Evolutionary conservation across 2,888 invertebrate genomes (phyloP).

Genomic region (Dorcus parallelipipedus): DNA sequence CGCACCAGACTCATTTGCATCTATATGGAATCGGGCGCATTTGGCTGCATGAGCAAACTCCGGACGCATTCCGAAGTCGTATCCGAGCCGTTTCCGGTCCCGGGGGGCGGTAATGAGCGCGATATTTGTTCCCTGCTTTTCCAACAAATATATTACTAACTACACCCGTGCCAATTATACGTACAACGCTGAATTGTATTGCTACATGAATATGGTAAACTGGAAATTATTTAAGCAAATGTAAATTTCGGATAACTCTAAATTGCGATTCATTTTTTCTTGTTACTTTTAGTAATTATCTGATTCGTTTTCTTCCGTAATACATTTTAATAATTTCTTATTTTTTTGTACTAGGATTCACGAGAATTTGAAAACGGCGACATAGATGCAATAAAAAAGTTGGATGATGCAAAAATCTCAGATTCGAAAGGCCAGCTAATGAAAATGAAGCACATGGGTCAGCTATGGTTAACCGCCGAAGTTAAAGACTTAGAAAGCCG

Average conservation of each 20-base stretch:
- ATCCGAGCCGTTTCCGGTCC: slow-evolving; percentile 29
- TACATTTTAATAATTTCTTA: background rate
- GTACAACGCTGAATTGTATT: slow-evolving; percentile 3
- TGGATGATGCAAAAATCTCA: slow-evolving; percentile 8
- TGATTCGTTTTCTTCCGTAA: background rate
- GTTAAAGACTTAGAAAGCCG: slow-evolving; percentile 80
- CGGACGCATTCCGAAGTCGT: slow-evolving; percentile 31
- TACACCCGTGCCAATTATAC: slow-evolving; percentile 10
- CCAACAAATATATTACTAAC: slow-evolving; percentile 3
- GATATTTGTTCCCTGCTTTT: slow-evolving; percentile 16
- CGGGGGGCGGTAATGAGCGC: slow-evolving; percentile 28
- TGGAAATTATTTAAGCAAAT: background rate
- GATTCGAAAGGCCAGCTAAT: slow-evolving; percentile 50
- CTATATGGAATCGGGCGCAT: slow-evolving; percentile 12
- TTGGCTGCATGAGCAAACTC: slow-evolving; percentile 31
- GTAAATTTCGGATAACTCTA: background rate
- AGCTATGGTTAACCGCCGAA: slow-evolving; percentile 84
- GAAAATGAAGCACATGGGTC: slow-evolving; percentile 82
- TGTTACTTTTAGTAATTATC: background rate
- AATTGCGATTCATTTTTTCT: background rate
- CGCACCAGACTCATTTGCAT: slow-evolving; percentile 19
- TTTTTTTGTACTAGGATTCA: slow-evolving; percentile 4
- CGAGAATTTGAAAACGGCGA: slow-evolving; percentile 14
- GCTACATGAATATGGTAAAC: background rate
- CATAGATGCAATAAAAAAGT: slow-evolving; percentile 10